A percentile compares a stretch with the other conserved stretches of the same genome.
These are phyloP conservation scores for Paramormyrops kingsleyae DNA, from an alignment of 2,113 vertebrate species.

Conservation along the genomic window DNA sequence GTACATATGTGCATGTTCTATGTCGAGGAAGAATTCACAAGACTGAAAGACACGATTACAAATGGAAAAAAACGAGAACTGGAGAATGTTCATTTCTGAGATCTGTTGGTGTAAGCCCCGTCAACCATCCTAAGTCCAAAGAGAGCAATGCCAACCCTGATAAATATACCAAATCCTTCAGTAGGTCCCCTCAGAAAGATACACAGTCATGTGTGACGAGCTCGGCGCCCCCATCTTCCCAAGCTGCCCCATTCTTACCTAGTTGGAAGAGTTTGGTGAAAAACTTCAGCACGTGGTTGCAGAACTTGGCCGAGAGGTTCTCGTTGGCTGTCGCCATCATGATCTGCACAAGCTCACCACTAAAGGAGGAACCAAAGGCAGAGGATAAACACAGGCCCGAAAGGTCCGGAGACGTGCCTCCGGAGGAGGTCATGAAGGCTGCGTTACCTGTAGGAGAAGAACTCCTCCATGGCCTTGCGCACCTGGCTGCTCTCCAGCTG, in stretches of 20 bases:
- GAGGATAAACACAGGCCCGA: background rate
- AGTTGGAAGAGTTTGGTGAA: slow-evolving; percentile 99
- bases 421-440: background rate
- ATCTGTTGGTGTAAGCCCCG: background rate
- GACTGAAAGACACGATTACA: background rate
- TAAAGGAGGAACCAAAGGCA: slow-evolving; percentile 38
- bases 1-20: background rate
- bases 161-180: background rate
- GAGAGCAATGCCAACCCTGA: background rate
- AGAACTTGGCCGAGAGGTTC: slow-evolving; percentile 92
- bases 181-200: background rate
- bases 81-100: background rate
- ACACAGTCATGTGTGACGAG: background rate
- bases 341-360: slow-evolving; percentile 95
- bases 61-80: background rate
- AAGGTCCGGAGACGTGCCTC: background rate
- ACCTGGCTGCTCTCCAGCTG: slow-evolving; percentile 91
- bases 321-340: slow-evolving; percentile 98
- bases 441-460: slow-evolving; percentile 87
- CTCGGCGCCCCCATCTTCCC: background rate
- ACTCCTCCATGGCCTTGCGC: slow-evolving; percentile 96
- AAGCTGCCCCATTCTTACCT: slow-evolving; percentile 66
- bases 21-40: background rate
- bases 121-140: no score
- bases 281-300: slow-evolving; percentile 94